phyloP scores from a whole-genome alignment of 2,797 vertebrate genomes.

The Sebastes cheni region DNA sequence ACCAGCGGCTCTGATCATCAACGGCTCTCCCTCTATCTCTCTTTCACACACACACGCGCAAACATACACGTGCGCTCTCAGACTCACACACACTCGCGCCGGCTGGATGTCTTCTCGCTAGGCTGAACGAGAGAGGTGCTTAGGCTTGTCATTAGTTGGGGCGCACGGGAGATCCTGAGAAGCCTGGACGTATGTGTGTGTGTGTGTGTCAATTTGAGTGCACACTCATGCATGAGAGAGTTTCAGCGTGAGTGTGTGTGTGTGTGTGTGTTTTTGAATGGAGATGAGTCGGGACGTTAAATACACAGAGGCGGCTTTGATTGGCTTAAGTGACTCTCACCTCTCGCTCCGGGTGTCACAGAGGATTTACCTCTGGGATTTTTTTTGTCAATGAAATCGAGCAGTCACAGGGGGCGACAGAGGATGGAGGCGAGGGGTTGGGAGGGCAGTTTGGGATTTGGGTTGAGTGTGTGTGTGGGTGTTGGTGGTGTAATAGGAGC shows the following conservation, averaged over 20 bases:
- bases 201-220: constrained; percentile 20
- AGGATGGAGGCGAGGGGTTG: neutral
- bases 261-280: constrained; percentile 39
- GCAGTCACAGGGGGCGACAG: constrained; percentile 42
- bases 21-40: constrained; percentile 58
- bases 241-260: constrained; percentile 9
- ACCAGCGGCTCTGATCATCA: constrained; percentile 75
- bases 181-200: constrained; percentile 33
- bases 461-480: constrained; percentile 14
- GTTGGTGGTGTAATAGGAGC: constrained; percentile 38
- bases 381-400: constrained; percentile 56
- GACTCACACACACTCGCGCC: constrained; percentile 67
- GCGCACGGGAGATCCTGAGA: constrained; percentile 50
- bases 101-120: constrained; percentile 80
- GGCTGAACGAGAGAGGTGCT: constrained; percentile 82
- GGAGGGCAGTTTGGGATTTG: constrained; percentile 26
- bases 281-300: constrained; percentile 61
- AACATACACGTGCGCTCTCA: constrained; percentile 49
- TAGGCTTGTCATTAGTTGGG: constrained; percentile 77
- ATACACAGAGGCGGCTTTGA: constrained; percentile 87
- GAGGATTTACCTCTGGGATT: constrained; percentile 86
- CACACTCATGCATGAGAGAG: constrained; percentile 44
- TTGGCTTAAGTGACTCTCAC: constrained; percentile 85
- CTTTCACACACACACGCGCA: constrained; percentile 23
- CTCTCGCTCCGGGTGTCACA: constrained; percentile 85